These are phyloP conservation scores for Paradisaea rubra DNA, from an alignment of 2,113 vertebrate genomes.

Conservation along the genomic window DNA sequence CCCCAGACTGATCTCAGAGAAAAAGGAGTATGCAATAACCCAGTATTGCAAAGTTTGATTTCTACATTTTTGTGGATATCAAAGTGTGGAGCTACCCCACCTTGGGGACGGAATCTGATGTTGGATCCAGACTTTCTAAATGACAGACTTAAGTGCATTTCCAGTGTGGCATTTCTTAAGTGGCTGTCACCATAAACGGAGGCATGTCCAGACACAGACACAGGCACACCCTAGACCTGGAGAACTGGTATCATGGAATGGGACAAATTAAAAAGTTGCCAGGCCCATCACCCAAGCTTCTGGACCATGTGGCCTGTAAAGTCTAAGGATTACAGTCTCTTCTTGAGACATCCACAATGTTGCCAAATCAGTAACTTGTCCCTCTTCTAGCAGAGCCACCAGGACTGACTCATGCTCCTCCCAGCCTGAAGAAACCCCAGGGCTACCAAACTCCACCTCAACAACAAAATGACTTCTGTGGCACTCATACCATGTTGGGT, in stretches of 20 bases:
- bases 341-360: not conserved
- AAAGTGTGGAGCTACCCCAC: not conserved
- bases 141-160: not conserved
- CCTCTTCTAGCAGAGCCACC: not conserved
- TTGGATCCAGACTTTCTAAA: not conserved
- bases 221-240: not conserved
- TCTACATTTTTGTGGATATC: not conserved
- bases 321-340: not conserved
- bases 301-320: not conserved
- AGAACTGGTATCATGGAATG: not conserved
- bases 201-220: not conserved
- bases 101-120: not conserved
- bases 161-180: not conserved
- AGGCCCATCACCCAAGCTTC: not conserved
- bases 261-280: not conserved
- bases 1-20: not conserved
- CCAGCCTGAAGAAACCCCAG: not conserved
- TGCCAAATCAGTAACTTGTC: not conserved
- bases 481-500: not conserved
- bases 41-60: not conserved
- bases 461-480: not conserved
- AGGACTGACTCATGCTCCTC: not conserved
- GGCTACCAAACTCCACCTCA: accelerated
- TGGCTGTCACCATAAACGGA: not conserved
- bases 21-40: not conserved